Percentiles rank a stretch among this genome's conserved stretches.
phyloP scores from a whole-genome alignment of 2,113 vertebrate genomes.

The Danionella cerebrum region DNA sequence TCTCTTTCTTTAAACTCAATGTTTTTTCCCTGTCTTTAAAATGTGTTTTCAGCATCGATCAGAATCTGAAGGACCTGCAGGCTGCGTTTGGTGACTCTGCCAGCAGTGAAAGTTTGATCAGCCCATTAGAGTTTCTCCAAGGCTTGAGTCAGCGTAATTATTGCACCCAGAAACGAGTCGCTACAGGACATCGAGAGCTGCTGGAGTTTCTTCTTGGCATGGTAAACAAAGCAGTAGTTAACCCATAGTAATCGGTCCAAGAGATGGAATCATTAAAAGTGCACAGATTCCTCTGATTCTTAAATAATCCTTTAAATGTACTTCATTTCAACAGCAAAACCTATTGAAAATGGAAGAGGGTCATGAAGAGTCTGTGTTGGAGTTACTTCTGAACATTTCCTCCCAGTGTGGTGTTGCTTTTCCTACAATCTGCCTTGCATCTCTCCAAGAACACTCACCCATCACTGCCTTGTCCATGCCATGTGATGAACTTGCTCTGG shows the following conservation, averaged over 20 bases:
- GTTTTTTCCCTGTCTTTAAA: too few relatives aligned
- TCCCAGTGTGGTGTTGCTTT: constrained; percentile 75
- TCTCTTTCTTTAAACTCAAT: neutral
- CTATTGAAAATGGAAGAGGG: constrained; percentile 67
- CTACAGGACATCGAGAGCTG: constrained; percentile 67
- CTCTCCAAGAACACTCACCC: constrained; percentile 53
- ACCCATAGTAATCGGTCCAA: neutral
- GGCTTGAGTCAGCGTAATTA: constrained; percentile 69
- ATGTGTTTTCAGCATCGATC: constrained; percentile 71
- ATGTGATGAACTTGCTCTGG: constrained; percentile 69
- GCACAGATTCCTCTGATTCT: neutral
- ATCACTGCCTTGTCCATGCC: constrained; percentile 69
- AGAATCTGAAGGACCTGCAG: constrained; percentile 77
- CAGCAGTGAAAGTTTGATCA: constrained; percentile 60
- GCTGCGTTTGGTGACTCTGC: constrained; percentile 66
- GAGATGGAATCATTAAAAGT: neutral
- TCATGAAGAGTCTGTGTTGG: constrained; percentile 75
- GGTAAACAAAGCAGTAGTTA: constrained; percentile 64
- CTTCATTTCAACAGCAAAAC: constrained; percentile 56
- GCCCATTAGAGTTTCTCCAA: constrained; percentile 70
- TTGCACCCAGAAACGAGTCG: constrained; percentile 52
- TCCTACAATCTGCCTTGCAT: constrained; percentile 52
- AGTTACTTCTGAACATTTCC: constrained; percentile 80
- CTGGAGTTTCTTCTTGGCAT: constrained; percentile 79
- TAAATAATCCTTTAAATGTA: neutral